Conservation (phyloP, 1,140 invertebrate species). For the Diploscapter pachys region DNA sequence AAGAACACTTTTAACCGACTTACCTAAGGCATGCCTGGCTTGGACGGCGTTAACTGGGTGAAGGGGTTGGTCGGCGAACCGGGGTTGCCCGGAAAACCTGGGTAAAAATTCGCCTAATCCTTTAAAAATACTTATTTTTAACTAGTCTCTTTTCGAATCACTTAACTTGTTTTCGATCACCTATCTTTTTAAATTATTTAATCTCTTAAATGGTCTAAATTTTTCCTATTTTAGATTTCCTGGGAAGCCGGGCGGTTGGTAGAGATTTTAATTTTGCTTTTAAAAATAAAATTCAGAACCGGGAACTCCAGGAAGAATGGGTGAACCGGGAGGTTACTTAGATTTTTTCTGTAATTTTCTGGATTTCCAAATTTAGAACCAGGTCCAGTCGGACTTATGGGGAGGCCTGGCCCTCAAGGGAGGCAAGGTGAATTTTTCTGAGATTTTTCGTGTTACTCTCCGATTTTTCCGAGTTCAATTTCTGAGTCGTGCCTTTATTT, state of each 20-base stretch:
- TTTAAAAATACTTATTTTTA: too few species aligned
- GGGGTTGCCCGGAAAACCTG: background rate
- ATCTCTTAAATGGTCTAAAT: too few species aligned
- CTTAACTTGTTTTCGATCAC: too few species aligned
- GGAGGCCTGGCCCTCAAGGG: conserved; percentile 5
- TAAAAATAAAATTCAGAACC: background rate
- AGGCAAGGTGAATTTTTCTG: conserved; percentile 5
- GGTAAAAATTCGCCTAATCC: too few species aligned
- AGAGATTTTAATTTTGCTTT: too few species aligned
- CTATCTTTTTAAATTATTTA: too few species aligned
- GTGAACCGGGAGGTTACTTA: conserved; percentile 14
- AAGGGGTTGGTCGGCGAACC: conserved; percentile 29
- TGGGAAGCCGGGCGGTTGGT: too few species aligned
- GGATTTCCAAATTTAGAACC: background rate
- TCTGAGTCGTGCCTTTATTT: conserved; percentile 4
- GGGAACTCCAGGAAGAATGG: conserved; percentile 17
- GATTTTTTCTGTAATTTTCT: background rate
- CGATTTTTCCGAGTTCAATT: background rate
- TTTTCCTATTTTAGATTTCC: too few species aligned
- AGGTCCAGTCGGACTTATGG: conserved; percentile 20
- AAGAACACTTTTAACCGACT: too few species aligned
- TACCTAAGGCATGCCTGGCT: conserved; percentile 1
- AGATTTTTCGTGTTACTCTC: background rate
- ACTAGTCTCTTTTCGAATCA: too few species aligned
- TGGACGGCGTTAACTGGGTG: conserved; percentile 10